These are phyloP conservation scores for Halictus ligatus DNA, from an alignment of 2,888 invertebrate genomes.

Conservation along the genomic window DNA sequence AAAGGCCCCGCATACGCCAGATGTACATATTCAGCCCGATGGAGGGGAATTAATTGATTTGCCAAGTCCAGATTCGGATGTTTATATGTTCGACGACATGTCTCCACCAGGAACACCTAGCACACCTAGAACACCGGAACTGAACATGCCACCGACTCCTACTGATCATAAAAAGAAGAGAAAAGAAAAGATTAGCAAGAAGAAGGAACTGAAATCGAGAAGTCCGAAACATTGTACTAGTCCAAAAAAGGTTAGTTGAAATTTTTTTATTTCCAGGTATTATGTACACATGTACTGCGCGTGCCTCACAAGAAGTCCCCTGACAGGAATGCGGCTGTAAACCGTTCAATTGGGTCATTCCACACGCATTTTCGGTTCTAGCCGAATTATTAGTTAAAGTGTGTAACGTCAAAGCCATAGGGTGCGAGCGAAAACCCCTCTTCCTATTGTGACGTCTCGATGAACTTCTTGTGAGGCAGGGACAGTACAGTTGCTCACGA, in stretches of 20 bases:
- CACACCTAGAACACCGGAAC: constrained; percentile 86
- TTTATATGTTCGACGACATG: constrained; percentile 83
- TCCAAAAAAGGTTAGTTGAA: constrained; percentile 78
- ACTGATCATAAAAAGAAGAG: constrained; percentile 85
- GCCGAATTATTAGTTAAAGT: too few species aligned
- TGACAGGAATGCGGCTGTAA: background rate
- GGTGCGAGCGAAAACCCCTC: too few species aligned
- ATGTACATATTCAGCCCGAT: constrained; percentile 72
- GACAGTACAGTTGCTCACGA: constrained; percentile 1
- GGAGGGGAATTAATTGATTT: constrained; percentile 68
- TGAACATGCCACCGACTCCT: constrained; percentile 86
- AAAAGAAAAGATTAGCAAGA: constrained; percentile 86
- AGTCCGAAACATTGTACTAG: constrained; percentile 78
- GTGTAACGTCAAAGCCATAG: background rate
- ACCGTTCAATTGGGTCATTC: too few species aligned
- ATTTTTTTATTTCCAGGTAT: constrained; percentile 20
- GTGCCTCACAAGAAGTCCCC: background rate
- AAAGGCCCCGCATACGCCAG: constrained; percentile 82
- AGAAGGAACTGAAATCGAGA: constrained; percentile 84
- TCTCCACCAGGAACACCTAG: constrained; percentile 86
- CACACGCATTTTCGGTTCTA: too few species aligned
- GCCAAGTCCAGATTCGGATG: constrained; percentile 83
- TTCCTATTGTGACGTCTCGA: too few species aligned
- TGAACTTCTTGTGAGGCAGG: background rate
- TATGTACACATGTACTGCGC: constrained; percentile 7